Base-by-base conservation (phyloP, 1,140 invertebrate species). In the Drosophila arizonae region DNA sequence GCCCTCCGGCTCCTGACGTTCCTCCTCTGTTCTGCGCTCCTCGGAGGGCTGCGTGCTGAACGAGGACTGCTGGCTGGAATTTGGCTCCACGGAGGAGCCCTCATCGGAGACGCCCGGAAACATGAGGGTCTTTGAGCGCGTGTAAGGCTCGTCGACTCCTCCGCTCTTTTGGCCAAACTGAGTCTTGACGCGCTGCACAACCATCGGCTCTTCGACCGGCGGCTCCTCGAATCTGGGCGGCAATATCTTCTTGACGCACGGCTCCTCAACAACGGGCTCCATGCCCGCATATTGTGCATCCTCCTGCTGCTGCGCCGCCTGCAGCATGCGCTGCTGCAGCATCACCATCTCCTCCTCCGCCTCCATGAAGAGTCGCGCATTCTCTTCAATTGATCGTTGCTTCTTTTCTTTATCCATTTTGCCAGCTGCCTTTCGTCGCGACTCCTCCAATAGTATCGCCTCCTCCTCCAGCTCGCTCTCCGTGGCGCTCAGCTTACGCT, bases 331-430 rank as follows among this genome's bases (percentile, higher is more conserved):
- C 26, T 86, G 86, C 33, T 90, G 89, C 45, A 90, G 46, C 56
- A 78, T 75, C 11, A 86, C 89, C 90, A 91, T 91, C 62, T 91
- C 81, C 64, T 91, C 79, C 50, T 91, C 90, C n/a, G 90, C 90
- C 50, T 91, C 90, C 33, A 91, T 51, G 46, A 91, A 91, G 1
- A 74, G 68, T 6, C 84, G 71, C 0, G 90, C 90, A n/a, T 91
- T 91, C 57, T 91, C 90, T 46, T 91, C 90, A 15, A 90, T 91
- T n/a, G 79, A 55, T n/a, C 72, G 75, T 36, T 91, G 87, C 24
- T 77, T 90, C 6, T 69, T 48, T 55, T 80, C 81, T 17, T 75
- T 57, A 15, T 77, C 56, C 8, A 41, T 6, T 70, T 66, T 77
- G 33, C 72, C 72, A 28, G 74, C 62, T n/a, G 84, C 54, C 8